Conservation (phyloP, 2,888 invertebrate genomes). For the Brachyopa scutellaris region DNA sequence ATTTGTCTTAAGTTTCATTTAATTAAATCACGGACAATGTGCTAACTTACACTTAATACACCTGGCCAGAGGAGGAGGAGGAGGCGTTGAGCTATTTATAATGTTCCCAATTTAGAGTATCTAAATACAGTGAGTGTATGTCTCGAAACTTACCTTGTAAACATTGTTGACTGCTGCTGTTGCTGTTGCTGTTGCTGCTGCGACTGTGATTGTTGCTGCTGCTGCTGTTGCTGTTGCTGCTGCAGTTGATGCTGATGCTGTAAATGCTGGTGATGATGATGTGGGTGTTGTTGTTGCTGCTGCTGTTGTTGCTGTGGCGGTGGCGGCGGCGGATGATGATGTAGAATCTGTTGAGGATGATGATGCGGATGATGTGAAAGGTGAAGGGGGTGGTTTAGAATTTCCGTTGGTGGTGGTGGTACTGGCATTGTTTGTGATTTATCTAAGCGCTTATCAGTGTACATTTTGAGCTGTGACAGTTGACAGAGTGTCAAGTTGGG, state of each 20-base stretch:
- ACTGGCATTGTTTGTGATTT: conserved; percentile 73
- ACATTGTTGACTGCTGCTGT: conserved; percentile 76
- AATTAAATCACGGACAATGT: conserved; percentile 64
- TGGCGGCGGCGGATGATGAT: conserved; percentile 67
- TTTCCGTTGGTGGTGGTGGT: conserved; percentile 67
- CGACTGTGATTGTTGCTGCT: conserved; percentile 60
- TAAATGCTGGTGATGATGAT: conserved; percentile 70
- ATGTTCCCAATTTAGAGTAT: conserved; percentile 33
- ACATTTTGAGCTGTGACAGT: conserved; percentile 69
- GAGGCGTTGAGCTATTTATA: conserved; percentile 57
- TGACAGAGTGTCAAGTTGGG: conserved; percentile 19
- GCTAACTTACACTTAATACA: conserved; percentile 29
- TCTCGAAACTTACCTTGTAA: conserved; percentile 75
- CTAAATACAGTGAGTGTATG: too few relatives aligned
- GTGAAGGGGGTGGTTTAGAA: conserved; percentile 68
- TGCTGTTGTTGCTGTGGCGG: conserved; percentile 54
- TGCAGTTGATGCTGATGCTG: conserved; percentile 50
- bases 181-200: conserved; percentile 73
- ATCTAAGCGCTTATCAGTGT: conserved; percentile 76
- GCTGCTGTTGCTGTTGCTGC: conserved; percentile 47
- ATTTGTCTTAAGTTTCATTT: conserved; percentile 42
- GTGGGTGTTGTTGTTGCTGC: conserved; percentile 72
- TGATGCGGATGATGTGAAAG: conserved; percentile 74
- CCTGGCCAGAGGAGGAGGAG: conserved; percentile 55
- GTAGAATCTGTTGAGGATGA: conserved; percentile 74